A percentile compares a stretch with the other conserved stretches of the same genome.
phyloP scores from a whole-genome alignment of 2,113 vertebrate species.

The Takifugu flavidus region DNA sequence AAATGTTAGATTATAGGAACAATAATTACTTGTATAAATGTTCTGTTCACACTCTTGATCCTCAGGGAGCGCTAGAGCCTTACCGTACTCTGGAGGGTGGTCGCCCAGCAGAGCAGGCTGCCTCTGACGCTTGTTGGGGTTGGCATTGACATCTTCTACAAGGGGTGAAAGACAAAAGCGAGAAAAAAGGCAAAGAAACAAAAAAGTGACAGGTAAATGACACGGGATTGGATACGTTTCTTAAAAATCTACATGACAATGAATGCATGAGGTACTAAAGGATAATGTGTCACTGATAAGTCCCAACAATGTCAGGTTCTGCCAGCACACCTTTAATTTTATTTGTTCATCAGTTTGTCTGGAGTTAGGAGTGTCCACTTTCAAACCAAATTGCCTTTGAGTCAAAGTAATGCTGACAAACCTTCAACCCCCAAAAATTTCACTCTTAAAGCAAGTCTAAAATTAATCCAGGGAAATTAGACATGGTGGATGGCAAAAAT shows the following conservation, averaged over 20 bases:
- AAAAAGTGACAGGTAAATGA: constrained; percentile 7
- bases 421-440: not conserved
- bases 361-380: constrained; percentile 24
- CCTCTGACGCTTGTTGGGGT: constrained; percentile 89
- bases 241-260: constrained; percentile 16
- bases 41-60: not conserved
- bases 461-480: not conserved
- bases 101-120: constrained; percentile 89
- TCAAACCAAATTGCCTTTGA: not conserved
- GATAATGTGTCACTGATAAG: too few relatives aligned
- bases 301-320: too few relatives aligned
- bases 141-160: constrained; percentile 80
- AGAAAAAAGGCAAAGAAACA: not conserved
- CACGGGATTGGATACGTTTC: not conserved
- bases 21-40: too few relatives aligned
- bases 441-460: constrained; percentile 5
- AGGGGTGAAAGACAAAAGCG: constrained; percentile 9
- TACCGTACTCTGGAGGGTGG: constrained; percentile 87
- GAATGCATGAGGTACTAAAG: not conserved
- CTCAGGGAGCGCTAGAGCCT: constrained; percentile 32
- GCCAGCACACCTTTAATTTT: not conserved
- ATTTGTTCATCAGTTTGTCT: not conserved
- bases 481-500: not conserved
- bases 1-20: too few relatives aligned
- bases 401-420: not conserved